Percentiles rank a stretch among this genome's conserved stretches.
Conservation (phyloP, 2,113 vertebrate species). For the Calyptommatus sinebrachiatus region DNA sequence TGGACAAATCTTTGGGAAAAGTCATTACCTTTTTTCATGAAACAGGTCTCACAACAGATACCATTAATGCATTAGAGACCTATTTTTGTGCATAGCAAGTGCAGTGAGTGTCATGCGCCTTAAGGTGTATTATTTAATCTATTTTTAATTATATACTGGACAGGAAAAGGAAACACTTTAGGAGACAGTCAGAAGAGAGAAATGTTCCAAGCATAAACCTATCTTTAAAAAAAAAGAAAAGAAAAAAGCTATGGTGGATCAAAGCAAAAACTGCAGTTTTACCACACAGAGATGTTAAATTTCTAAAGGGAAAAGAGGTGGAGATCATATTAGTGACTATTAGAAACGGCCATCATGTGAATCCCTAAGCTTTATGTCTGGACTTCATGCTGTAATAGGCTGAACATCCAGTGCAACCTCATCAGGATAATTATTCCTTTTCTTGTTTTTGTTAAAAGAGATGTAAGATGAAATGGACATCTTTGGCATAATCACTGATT, state of each 20-base stretch:
- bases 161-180: conserved; percentile 25
- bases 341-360: conserved; percentile 17
- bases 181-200: neutral
- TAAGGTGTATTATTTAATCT: neutral
- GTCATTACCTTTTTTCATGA: neutral
- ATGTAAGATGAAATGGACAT: conserved; percentile 25
- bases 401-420: conserved; percentile 60
- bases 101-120: conserved; percentile 15
- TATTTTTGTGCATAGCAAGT: conserved; percentile 33
- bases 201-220: neutral
- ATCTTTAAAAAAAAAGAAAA: neutral
- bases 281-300: conserved; percentile 33
- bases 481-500: conserved; percentile 49
- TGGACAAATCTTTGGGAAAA: neutral
- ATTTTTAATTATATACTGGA: conserved; percentile 20
- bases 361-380: conserved; percentile 25
- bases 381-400: conserved; percentile 41
- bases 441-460: conserved; percentile 35
- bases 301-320: neutral
- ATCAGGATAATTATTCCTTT: conserved; percentile 47
- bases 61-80: conserved; percentile 49
- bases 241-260: conserved; percentile 26
- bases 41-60: conserved; percentile 18
- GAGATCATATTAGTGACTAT: neutral
- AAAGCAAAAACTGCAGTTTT: conserved; percentile 14